Conservation (phyloP, 2,113 vertebrate species). For the Prunella himalayana region DNA sequence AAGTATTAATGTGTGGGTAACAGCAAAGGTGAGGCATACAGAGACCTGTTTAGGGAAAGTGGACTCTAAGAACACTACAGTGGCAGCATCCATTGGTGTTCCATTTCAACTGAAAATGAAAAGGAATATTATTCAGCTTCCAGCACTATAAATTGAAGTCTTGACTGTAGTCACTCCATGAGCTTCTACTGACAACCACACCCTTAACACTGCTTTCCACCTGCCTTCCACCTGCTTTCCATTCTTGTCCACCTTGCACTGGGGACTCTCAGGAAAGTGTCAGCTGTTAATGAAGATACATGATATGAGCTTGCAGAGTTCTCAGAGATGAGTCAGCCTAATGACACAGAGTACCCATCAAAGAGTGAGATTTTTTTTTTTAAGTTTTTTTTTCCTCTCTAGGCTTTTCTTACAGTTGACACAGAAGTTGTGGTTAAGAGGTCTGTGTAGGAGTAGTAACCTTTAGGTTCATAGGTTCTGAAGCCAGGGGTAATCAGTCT, state of each 20-base stretch:
- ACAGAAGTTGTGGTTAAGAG: not conserved
- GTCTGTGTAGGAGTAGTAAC: not conserved
- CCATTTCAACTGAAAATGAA: not conserved
- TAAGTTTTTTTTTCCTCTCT: not conserved
- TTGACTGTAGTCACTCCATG: not conserved
- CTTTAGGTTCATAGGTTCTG: not conserved
- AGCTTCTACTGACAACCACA: not conserved
- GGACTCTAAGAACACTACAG: rapidly evolving
- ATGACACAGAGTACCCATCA: not conserved
- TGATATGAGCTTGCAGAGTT: not conserved
- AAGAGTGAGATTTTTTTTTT: not conserved
- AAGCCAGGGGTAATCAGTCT: not conserved
- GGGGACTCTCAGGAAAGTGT: not conserved
- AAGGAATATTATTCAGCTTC: not conserved
- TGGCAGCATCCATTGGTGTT: rapidly evolving
- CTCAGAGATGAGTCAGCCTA: not conserved
- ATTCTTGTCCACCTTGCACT: not conserved
- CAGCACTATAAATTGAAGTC: not conserved
- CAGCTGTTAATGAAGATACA: not conserved
- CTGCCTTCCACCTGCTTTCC: not conserved
- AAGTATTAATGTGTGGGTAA: not conserved
- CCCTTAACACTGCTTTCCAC: not conserved
- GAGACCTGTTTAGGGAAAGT: not conserved
- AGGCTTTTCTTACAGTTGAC: not conserved
- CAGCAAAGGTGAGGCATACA: not conserved